A percentile compares a stretch with the other conserved stretches of the same genome.
Conservation (phyloP, 2,113 vertebrate genomes). For the Aptenodytes patagonicus region DNA sequence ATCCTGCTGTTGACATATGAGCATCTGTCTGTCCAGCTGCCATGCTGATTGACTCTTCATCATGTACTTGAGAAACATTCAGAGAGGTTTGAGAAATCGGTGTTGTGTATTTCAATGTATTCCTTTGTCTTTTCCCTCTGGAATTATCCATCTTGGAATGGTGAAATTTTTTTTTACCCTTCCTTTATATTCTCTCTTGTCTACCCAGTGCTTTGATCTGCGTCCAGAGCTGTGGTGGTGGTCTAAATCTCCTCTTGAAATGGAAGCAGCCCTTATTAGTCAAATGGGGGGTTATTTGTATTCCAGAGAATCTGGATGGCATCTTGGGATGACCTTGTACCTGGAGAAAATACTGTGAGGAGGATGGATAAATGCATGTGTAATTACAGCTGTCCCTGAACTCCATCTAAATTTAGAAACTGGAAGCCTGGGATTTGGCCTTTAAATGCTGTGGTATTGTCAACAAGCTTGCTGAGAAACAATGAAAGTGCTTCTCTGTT, state of each 20-base stretch:
- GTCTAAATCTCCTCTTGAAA: neutral
- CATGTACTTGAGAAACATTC: neutral
- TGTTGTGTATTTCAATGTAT: neutral
- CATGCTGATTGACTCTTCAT: neutral
- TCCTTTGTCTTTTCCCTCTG: neutral
- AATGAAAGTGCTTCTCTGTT: neutral
- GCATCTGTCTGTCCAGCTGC: conserved; percentile 56
- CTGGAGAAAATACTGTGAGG: neutral
- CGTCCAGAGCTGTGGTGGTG: neutral
- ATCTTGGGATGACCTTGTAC: neutral
- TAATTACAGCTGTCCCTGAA: neutral
- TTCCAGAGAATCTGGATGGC: neutral
- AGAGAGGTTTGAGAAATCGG: neutral
- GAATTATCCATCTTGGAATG: neutral
- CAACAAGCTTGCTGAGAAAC: neutral
- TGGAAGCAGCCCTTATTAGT: neutral
- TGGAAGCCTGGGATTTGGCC: neutral
- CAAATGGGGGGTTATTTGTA: neutral
- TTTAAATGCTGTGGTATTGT: neutral
- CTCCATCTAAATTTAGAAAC: neutral
- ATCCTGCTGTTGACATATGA: conserved; percentile 21
- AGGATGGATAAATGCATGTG: neutral
- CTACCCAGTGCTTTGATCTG: neutral
- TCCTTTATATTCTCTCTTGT: neutral
- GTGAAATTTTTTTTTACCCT: neutral